Evolutionary conservation across 2,888 invertebrate species (phyloP), one percentile per base, ranked within the genome.

Genomic region (Helicoverpa assulta): DNA sequence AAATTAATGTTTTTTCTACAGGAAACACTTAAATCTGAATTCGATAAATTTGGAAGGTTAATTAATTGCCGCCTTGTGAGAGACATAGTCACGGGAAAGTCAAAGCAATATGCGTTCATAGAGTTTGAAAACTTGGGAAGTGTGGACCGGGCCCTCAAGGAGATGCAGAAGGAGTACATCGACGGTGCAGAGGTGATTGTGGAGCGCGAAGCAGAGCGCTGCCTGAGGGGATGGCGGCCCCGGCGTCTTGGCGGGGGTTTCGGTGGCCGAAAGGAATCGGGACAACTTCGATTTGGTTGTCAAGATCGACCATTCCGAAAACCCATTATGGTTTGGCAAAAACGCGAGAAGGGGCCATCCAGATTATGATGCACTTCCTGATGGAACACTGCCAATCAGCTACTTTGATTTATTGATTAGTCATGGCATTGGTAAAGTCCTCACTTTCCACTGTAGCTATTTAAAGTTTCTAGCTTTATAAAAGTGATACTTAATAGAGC

Each of bases 251-350:
- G 99, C 5, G 99, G 99, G 18, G 99, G 99, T 16, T 97, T 98
- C 87, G 98, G 98, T 5, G 99, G 99, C 0, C 96, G 96, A 78
- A 98, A 98, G 85, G 98, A 98, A 90, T 98, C 98, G 0, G 99
- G 99, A 0, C 99, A 99, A 88, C 94, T 99, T 53, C 92, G 99
- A 71, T 99, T 99, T 94, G 99, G 99, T 1, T 97, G 99, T 56
- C 96, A 96, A 82, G 97, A 97, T 65, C 94, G 98, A 82, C 98
- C 98, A 0, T 98, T 98, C 88, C 97, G 95, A 81, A 97, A 96
- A 89, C 98, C 98, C 2, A 96, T 93, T 37, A 54, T 80, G 56
- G 37, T 90, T 59, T 67, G 65, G 43, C 73, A 80, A 63, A 80
- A 81, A 57, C 67, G 55, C 37, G 67, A 71, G 18, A 61, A 71